Percentiles rank a stretch among this genome's conserved stretches.
phyloP scores from a whole-genome alignment of 2,888 invertebrate species.

The Pristionchus fissidentatus region DNA sequence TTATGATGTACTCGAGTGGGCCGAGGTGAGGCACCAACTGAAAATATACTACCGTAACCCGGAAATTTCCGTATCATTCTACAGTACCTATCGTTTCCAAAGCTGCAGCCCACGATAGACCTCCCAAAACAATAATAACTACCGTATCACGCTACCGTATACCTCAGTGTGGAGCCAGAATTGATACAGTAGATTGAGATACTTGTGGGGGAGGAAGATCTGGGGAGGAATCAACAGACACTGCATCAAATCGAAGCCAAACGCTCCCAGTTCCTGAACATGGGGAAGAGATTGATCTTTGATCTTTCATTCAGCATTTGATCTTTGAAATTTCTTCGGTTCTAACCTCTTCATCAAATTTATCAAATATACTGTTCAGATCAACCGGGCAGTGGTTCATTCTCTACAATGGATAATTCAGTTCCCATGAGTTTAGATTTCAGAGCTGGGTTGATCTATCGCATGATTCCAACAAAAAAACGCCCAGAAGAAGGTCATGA shows the following conservation, averaged over 20 bases:
- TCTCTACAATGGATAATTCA: too few relatives aligned
- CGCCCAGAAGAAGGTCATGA: too few relatives aligned
- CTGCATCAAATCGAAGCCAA: conserved; percentile 77
- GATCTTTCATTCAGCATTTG: too few relatives aligned
- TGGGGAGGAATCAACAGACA: conserved; percentile 85
- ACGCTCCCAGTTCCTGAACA: conserved; percentile 58
- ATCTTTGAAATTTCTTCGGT: too few relatives aligned
- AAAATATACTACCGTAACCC: neutral
- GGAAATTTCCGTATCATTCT: neutral
- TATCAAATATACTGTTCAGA: too few relatives aligned
- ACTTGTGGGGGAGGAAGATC: conserved; percentile 85
- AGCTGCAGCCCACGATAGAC: neutral
- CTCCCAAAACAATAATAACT: neutral
- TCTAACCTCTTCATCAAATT: too few relatives aligned
- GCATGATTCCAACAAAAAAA: too few relatives aligned
- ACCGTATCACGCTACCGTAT: neutral
- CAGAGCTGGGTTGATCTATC: too few relatives aligned
- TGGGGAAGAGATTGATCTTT: too few relatives aligned
- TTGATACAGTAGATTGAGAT: conserved; percentile 90
- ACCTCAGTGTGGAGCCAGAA: conserved; percentile 93
- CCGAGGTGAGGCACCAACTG: conserved; percentile 83
- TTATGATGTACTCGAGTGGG: conserved; percentile 87
- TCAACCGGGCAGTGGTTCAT: too few relatives aligned
- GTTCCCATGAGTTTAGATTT: too few relatives aligned
- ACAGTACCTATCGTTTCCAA: neutral